Conservation (phyloP, 2,797 vertebrate species). For the Rhadinocentrus ornatus region DNA sequence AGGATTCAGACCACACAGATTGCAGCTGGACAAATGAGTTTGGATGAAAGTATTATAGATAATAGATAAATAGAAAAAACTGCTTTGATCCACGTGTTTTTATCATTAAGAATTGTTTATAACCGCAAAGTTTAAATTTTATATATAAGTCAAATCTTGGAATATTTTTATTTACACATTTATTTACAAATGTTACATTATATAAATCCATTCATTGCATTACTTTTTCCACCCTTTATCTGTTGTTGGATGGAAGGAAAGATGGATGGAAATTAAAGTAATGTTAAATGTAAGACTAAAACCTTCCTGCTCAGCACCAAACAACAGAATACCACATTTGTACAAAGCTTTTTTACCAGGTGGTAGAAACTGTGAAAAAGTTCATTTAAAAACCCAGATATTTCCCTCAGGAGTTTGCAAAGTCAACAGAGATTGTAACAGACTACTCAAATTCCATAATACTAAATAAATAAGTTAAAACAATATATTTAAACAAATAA, state of each 20-base stretch:
- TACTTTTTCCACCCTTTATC: no score
- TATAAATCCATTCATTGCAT: no score
- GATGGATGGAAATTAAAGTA: no score
- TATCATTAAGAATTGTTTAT: not conserved
- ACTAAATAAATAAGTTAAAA: no score
- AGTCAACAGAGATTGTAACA: not conserved
- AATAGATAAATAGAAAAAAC: not conserved
- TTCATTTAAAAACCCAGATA: not conserved
- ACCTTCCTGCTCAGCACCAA: not conserved
- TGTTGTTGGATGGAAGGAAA: no score
- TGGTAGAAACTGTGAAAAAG: not conserved
- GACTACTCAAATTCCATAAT: no score
- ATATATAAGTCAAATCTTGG: not conserved
- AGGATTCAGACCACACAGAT: slow-evolving; percentile 1
- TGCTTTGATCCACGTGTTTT: not conserved
- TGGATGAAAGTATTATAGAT: not conserved
- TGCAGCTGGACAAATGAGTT: not conserved
- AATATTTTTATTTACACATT: not conserved
- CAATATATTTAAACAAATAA: no score
- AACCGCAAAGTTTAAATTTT: not conserved
- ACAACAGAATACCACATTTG: not conserved
- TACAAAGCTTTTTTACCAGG: not conserved
- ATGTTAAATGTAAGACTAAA: not conserved
- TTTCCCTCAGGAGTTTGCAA: not conserved
- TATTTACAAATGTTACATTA: not conserved